Base-by-base conservation (phyloP, 2,113 vertebrate species). In the Chelonoidis abingdonii region DNA sequence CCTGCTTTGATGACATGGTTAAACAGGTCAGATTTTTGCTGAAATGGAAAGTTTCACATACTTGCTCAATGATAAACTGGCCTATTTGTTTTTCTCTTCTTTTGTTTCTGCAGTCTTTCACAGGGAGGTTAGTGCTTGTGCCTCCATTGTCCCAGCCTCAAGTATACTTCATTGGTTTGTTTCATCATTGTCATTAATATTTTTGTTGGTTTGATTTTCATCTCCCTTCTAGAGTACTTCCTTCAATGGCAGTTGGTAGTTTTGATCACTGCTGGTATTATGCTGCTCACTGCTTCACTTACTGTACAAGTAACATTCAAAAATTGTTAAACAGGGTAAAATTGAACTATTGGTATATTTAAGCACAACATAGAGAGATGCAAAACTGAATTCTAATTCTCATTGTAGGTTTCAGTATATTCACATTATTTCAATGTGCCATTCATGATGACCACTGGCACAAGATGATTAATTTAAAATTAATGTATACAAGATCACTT, bases 391-490 rank as follows among this genome's bases (percentile, higher is more conserved):
- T 82, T 92, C 54, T 87, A 69, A 21, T 59, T 57, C 11, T 94
- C 25, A 62, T 5, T 41, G 31, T 62, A 81, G n/a, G 3, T 87
- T 5, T 25, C 50, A 80, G 19, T 56, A 78, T 53, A 80, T 76
- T 92, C 22, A 83, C 24, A 31, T 41, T 80, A 79, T 89, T 87
- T 84, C 29, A 31, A 1, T 69, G 7, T 92, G 6, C 11, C 9
- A 88, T 29, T 83, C n/a, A 24, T 3, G 5, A 38, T 57, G 44
- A 88, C 50, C 88, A 82, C 78, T 84, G 79, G 88, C 44, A 81
- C 4, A 47, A 83, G 86, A 84, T 82, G 50, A 72, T 91, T 80
- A 56, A 90, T 82, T 89, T 94, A 50, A 96, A 95, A 90, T 50
- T 72, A 89, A 89, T 93, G 94, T 56, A 21, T 87, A 89, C 87